Conservation (phyloP, 2,888 invertebrate genomes). For the Noctua comes region DNA sequence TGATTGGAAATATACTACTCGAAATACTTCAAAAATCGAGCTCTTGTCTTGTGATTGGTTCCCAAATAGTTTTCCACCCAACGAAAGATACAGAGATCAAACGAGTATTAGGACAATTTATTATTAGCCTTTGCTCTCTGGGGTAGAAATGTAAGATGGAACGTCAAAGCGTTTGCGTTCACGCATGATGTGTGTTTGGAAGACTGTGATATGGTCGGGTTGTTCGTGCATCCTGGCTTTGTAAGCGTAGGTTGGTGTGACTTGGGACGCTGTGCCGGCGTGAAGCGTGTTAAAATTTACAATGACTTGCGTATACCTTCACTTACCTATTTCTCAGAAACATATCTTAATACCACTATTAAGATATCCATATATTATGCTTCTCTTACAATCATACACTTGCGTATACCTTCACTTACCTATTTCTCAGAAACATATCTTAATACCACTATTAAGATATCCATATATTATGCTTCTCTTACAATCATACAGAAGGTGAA, state of each 20-base stretch:
- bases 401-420: neutral
- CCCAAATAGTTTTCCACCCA: constrained; percentile 44
- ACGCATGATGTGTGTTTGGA: constrained; percentile 15
- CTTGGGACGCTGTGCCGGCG: neutral
- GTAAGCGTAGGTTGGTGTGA: neutral
- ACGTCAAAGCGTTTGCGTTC: constrained; percentile 45
- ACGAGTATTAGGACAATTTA: constrained; percentile 59
- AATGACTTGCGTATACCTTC: neutral
- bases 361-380: no score
- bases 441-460: no score
- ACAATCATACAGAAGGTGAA: neutral
- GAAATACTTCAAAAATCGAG: constrained; percentile 38
- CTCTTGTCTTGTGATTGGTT: constrained; percentile 29
- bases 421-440: neutral
- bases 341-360: no score
- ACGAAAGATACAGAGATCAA: constrained; percentile 54
- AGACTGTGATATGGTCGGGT: neutral
- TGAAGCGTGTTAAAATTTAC: neutral
- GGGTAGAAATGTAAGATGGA: constrained; percentile 25
- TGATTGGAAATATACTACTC: constrained; percentile 21
- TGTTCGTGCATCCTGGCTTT: neutral
- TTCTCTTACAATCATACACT: neutral
- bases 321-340: neutral
- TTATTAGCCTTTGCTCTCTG: constrained; percentile 48
- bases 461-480: no score